A percentile compares a stretch with the other conserved stretches of the same genome.
phyloP scores from a whole-genome alignment of 2,888 invertebrate genomes.

The Papilio gigon region DNA sequence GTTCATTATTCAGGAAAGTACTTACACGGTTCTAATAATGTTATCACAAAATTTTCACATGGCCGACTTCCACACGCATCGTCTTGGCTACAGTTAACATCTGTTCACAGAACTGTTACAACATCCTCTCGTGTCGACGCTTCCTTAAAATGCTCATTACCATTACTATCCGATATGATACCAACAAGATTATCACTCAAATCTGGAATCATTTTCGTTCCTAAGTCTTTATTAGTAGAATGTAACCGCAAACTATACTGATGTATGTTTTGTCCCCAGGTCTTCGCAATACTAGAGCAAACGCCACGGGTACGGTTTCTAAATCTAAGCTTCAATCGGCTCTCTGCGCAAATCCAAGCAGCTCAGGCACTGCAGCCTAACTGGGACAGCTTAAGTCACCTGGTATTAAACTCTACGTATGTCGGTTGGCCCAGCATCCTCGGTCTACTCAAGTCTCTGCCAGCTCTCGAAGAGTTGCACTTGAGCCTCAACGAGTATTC shows the following conservation, averaged over 20 bases:
- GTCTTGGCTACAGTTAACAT: slow-evolving; percentile 31
- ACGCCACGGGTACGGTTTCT: slow-evolving; percentile 95
- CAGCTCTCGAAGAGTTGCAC: slow-evolving; percentile 94
- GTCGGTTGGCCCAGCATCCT: slow-evolving; percentile 93
- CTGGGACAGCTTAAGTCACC: slow-evolving; percentile 86
- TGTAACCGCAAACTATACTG: too few species aligned
- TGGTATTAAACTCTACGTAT: slow-evolving; percentile 94
- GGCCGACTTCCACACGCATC: background rate
- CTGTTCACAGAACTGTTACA: slow-evolving; percentile 38
- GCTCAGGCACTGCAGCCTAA: slow-evolving; percentile 74
- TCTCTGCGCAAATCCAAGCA: slow-evolving; percentile 86
- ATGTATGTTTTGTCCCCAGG: slow-evolving; percentile 73
- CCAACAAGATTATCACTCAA: background rate
- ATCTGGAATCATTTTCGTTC: too few species aligned
- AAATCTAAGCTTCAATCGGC: slow-evolving; percentile 94
- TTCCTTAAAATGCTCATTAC: slow-evolving; percentile 27
- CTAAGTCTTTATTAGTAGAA: too few species aligned
- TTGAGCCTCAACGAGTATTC: slow-evolving; percentile 94
- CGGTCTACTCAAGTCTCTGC: slow-evolving; percentile 88
- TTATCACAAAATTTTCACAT: slow-evolving; percentile 36
- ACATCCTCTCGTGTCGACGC: slow-evolving; percentile 32
- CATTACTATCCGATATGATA: background rate
- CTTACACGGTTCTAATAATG: slow-evolving; percentile 7
- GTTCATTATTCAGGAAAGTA: background rate
- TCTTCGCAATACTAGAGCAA: slow-evolving; percentile 92